phyloP scores from a whole-genome alignment of 1,140 invertebrate species.

The Carcinoscorpius rotundicauda region DNA sequence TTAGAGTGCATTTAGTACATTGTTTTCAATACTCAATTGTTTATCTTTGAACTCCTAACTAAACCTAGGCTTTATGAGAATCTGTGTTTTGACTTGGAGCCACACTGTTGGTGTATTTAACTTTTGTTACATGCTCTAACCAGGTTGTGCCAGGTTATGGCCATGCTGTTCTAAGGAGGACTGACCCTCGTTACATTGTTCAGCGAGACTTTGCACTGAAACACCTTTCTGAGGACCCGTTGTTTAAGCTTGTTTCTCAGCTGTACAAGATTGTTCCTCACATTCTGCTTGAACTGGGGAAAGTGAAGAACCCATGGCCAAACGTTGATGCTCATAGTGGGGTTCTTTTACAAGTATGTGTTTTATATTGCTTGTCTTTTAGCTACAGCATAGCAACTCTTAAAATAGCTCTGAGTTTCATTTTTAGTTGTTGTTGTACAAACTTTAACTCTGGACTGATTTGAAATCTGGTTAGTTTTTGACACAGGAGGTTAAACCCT shows the following conservation, averaged over 20 bases:
- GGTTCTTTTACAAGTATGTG: slow-evolving; percentile 41
- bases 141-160: slow-evolving; percentile 50
- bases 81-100: slow-evolving; percentile 7
- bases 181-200: slow-evolving; percentile 45
- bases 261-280: slow-evolving; percentile 45
- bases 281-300: slow-evolving; percentile 44
- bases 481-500: too few species aligned
- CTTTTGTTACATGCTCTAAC: not conserved
- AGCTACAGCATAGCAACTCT: too few species aligned
- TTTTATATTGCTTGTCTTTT: not conserved
- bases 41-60: too few species aligned
- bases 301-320: slow-evolving; percentile 50
- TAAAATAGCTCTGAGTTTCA: not conserved
- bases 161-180: slow-evolving; percentile 47
- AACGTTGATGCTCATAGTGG: slow-evolving; percentile 51
- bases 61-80: not conserved
- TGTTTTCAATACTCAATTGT: too few species aligned
- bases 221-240: slow-evolving; percentile 43
- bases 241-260: slow-evolving; percentile 41
- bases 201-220: slow-evolving; percentile 47
- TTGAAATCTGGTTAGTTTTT: too few species aligned
- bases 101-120: slow-evolving; percentile 8
- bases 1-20: too few species aligned
- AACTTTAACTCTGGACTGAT: too few species aligned
- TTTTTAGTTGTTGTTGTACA: not conserved